phyloP scores from a whole-genome alignment of 2,888 invertebrate species.

The Nasonovia ribisnigri region DNA sequence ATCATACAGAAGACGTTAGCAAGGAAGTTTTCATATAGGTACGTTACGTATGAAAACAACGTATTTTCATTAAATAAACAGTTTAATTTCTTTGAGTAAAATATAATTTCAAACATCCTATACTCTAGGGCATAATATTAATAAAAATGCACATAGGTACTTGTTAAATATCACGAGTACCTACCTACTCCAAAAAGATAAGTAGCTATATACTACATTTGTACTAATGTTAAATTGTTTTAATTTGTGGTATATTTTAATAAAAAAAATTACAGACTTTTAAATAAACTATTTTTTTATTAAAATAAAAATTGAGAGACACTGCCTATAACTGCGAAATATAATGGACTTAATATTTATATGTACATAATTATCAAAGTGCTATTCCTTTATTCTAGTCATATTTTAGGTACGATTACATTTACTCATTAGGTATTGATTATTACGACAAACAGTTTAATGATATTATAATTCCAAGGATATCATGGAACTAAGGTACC shows the following conservation, averaged over 20 bases:
- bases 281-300: neutral
- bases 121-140: neutral
- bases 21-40: neutral
- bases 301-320: neutral
- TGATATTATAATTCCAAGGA: neutral
- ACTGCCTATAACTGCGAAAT: neutral
- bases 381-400: neutral
- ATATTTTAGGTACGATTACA: neutral
- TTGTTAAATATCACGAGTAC: neutral
- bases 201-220: neutral
- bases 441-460: neutral
- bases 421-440: neutral
- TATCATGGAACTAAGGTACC: neutral
- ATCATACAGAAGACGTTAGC: neutral
- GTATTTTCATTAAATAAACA: neutral
- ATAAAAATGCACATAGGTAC: neutral
- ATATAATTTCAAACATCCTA: neutral
- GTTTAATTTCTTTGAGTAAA: neutral
- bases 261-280: neutral
- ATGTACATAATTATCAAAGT: no score
- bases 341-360: neutral
- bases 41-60: neutral
- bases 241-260: neutral
- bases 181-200: neutral
- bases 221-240: neutral